Evolutionary conservation across 2,888 invertebrate genomes (phyloP), one percentile per base, ranked within the genome.

Genomic region (Drosophila meridionalis): DNA sequence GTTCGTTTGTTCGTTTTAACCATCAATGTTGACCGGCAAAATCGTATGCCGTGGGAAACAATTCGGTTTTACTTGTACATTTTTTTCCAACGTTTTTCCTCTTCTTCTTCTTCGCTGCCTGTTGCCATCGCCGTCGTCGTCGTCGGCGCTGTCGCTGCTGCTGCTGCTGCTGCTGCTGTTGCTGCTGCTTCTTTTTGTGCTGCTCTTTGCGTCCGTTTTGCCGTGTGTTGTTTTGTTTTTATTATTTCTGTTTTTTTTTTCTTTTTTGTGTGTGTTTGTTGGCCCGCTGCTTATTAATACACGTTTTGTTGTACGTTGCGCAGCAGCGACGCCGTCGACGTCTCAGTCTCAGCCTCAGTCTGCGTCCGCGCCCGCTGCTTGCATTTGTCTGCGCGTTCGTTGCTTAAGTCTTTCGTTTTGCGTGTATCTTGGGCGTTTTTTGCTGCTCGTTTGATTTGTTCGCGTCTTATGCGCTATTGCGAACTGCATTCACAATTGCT

Each of bases 11-110:
- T 74, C 85, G 82, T 77, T 82, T 86, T 82, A 89, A 82, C 87
- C 90, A 89, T 91, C 92, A 92, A 92, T 93, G 93, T 93, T 93
- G 93, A 93, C 93, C 93, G 93, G 93, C 93, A 93, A 93, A 86
- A 93, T 93, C 93, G 93, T 92, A 93, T 93, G 93, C 93, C 93
- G 93, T 93, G 93, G 93, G 93, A 93, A 93, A 93, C 93, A 93
- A 93, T 93, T 93, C 92, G 93, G 92, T 92, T 92, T 93, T 93
- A 91, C 90, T 92, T 92, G 90, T 90, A 90, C 79, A 85, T 90
- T 84, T 90, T 85, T 86, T 87, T 79, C 76, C 76, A 77, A 78
- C 68, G 78, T 77, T 82, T 82, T 81, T 80, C 72, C 69, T 69
- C 58, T 80, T 80, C 70, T 80, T 80, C 70, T 72, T 68, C 59